A percentile compares a stretch with the other conserved stretches of the same genome.
phyloP scores from a whole-genome alignment of 2,113 vertebrate species.

The Cynoglossus semilaevis region DNA sequence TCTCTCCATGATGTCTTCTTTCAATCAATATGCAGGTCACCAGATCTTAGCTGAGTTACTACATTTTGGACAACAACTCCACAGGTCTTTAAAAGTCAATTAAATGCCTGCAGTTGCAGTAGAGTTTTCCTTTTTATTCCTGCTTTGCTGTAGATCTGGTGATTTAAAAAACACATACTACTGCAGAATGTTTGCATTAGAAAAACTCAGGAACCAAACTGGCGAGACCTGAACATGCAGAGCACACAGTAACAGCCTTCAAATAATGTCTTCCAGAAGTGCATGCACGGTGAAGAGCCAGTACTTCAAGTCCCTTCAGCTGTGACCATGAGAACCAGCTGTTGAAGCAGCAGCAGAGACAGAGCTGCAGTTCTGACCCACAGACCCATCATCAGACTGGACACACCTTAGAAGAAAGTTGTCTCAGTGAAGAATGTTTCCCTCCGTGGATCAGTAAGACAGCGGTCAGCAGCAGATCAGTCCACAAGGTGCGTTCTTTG shows the following conservation, averaged over 20 bases:
- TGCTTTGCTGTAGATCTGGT: background rate
- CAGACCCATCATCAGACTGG: slow-evolving; percentile 55
- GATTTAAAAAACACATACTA: no score
- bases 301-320: slow-evolving; percentile 83
- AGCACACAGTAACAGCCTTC: background rate
- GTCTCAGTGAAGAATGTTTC: slow-evolving; percentile 18
- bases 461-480: slow-evolving; percentile 10
- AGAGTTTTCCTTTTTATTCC: slow-evolving; percentile 2
- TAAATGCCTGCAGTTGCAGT: slow-evolving; percentile 10
- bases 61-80: slow-evolving; percentile 4
- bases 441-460: slow-evolving; percentile 21
- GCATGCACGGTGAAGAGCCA: slow-evolving; percentile 4
- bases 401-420: slow-evolving; percentile 23
- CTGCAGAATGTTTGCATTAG: background rate
- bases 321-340: slow-evolving; percentile 67
- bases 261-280: slow-evolving; percentile 10
- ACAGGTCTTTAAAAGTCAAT: slow-evolving; percentile 3
- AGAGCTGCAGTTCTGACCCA: slow-evolving; percentile 65
- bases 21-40: no score
- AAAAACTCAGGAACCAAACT: background rate
- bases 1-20: no score
- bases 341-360: slow-evolving; percentile 78
- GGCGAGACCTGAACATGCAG: background rate
- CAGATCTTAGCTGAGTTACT: no score
- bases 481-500: slow-evolving; percentile 41